Evolutionary conservation across 2,888 invertebrate species (phyloP).

Genomic region (Dexiosoma caninum): DNA sequence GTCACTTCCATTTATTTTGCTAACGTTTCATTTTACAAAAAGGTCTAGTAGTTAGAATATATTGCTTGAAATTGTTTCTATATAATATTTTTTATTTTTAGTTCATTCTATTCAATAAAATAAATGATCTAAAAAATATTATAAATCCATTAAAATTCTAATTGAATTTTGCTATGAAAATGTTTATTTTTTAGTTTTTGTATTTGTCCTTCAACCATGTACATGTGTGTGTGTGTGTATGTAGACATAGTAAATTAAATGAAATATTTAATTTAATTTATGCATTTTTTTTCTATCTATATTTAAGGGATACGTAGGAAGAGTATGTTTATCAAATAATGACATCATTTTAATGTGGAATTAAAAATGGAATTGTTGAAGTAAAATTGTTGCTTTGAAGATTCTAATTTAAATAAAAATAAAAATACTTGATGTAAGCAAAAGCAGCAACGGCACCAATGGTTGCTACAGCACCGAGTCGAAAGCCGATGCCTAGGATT

Average conservation of each 20-base stretch:
- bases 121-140: constrained; percentile 11
- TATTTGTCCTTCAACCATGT: constrained; percentile 38
- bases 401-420: constrained; percentile 14
- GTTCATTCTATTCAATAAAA: too few relatives aligned
- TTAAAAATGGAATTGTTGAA: constrained; percentile 62
- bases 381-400: constrained; percentile 32
- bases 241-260: constrained; percentile 33
- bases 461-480: neutral
- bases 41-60: too few relatives aligned
- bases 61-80: too few relatives aligned
- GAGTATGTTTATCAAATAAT: constrained; percentile 26
- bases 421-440: constrained; percentile 36
- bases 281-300: neutral
- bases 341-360: constrained; percentile 54
- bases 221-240: too few relatives aligned
- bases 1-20: too few relatives aligned
- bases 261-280: constrained; percentile 29
- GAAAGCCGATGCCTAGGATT: constrained; percentile 31
- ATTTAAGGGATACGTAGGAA: constrained; percentile 15
- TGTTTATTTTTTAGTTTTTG: neutral
- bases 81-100: too few relatives aligned
- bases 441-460: neutral
- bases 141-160: constrained; percentile 11
- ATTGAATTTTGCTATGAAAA: neutral
- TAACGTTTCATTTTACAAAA: too few relatives aligned